Conservation (phyloP, 37 sponge, comb jelly and placozoan genomes). For the Axinella damicornis region DNA sequence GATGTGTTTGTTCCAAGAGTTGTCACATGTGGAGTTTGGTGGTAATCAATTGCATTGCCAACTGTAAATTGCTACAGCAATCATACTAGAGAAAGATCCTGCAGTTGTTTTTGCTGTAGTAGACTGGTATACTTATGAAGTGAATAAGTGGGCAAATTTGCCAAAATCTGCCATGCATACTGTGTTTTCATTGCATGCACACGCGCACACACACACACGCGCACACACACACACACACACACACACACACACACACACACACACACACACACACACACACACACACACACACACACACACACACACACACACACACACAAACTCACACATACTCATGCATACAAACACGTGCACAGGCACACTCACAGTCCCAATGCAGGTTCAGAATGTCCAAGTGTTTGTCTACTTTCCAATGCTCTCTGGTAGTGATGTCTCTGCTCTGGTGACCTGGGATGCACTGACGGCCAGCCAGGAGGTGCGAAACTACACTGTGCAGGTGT, state of each 20-base stretch:
- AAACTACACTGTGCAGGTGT: conserved; percentile 6
- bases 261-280: no score
- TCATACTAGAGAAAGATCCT: no score
- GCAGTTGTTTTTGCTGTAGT: no score
- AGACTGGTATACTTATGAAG: no score
- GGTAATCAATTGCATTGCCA: no score
- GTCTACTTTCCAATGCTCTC: conserved; percentile 26
- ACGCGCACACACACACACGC: not conserved
- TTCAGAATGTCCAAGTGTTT: conserved; percentile 39
- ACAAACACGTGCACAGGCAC: not conserved
- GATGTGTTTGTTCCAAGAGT: no score
- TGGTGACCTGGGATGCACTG: conserved; percentile 52
- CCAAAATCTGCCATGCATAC: no score
- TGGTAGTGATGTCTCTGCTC: conserved; percentile 12
- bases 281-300: no score
- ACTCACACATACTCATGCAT: no score
- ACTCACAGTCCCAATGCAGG: conserved; percentile 31
- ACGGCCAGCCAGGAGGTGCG: not conserved
- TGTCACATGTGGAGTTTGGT: no score
- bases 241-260: not conserved
- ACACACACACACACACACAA: conserved; percentile 7
- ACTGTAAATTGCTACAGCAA: no score
- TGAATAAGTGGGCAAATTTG: no score
- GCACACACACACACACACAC: conserved; percentile 23
- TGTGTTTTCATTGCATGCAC: not conserved